Evolutionary conservation across 1,140 invertebrate species (phyloP), one percentile per base, ranked within the genome.

Genomic region (Pseudachorutes palmiensis): DNA sequence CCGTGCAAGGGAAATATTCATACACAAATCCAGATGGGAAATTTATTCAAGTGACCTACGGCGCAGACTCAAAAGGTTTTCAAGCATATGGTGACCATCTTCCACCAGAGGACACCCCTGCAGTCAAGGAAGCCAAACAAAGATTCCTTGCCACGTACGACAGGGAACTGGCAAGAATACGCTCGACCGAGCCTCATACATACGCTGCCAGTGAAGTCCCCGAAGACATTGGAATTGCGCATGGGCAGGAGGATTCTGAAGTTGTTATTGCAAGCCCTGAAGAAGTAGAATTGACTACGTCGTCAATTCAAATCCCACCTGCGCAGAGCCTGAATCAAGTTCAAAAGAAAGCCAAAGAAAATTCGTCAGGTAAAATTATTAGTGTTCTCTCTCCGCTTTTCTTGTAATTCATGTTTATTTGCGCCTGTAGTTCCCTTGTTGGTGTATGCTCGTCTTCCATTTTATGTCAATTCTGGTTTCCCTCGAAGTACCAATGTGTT

Each of bases 21-120:
- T 80, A 80, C 70, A 66, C 73, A 16, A 75, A 79, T 66, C 75
- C 77, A 0, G 66, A 72, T 24, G 78, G 78, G 0, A 72, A 76
- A 55, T 62, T 72, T 1, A 75, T 79, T 32, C 74, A 76, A 71
- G 76, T 80, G 24, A 65, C 66, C 29, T 74, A 72, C 59, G 68
- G 66, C 14, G 70, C 69, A 19, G 74, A 72, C 22, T 65, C 67
- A 22, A 36, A 62, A 14, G 75, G 75, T 41, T 76, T 74, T 64
- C 66, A 75, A 62, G 68, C 76, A 14, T 57, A 64, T 64, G 68
- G 76, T 41, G 65, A 70, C 28, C 62, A 69, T 48, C 24, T 74
- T 26, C 70, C 66, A 5, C 66, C 60, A 32, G 12, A 63, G 41
- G 77, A 78, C 66, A 79, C 78, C 2, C 76, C 77, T 24, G 78